phyloP scores from a whole-genome alignment of 2,888 invertebrate species.

The Oxycera nigricornis region DNA sequence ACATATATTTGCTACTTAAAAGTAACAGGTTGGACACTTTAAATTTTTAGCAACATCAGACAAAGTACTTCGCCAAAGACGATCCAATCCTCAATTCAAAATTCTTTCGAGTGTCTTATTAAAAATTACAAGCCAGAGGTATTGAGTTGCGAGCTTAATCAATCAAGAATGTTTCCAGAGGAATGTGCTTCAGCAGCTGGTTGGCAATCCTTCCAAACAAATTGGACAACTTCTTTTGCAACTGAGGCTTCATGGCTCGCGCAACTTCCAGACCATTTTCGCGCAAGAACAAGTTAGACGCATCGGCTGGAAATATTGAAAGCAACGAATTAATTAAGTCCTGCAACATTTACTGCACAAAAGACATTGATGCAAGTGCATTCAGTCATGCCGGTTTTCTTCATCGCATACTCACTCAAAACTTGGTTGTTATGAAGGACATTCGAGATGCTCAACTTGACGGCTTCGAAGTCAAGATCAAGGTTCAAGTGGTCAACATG shows the following conservation, averaged over 20 bases:
- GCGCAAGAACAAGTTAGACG: constrained; percentile 73
- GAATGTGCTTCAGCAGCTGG: constrained; percentile 70
- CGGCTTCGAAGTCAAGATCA: constrained; percentile 68
- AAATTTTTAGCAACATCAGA: too few relatives aligned
- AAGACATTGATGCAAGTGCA: background rate
- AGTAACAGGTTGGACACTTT: too few relatives aligned
- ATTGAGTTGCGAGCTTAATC: constrained; percentile 46
- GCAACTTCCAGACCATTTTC: constrained; percentile 75
- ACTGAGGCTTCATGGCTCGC: constrained; percentile 73
- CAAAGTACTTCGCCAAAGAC: too few relatives aligned
- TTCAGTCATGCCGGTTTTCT: background rate
- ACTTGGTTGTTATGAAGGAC: constrained; percentile 74
- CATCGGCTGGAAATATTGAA: constrained; percentile 65
- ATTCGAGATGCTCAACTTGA: constrained; percentile 70
- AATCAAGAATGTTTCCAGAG: constrained; percentile 68
- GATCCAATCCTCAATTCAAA: too few relatives aligned
- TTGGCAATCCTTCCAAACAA: constrained; percentile 72
- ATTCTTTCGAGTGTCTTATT: too few relatives aligned
- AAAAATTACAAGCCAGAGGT: too few relatives aligned
- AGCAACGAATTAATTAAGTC: constrained; percentile 3
- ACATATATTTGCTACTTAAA: too few relatives aligned
- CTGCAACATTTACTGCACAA: background rate
- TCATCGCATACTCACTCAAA: constrained; percentile 66
- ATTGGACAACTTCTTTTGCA: constrained; percentile 69
- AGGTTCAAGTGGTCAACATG: constrained; percentile 70